A percentile compares a stretch with the other conserved stretches of the same genome.
These are phyloP conservation scores for Opisthocomus hoazin DNA, from an alignment of 2,113 vertebrate species.

Conservation along the genomic window DNA sequence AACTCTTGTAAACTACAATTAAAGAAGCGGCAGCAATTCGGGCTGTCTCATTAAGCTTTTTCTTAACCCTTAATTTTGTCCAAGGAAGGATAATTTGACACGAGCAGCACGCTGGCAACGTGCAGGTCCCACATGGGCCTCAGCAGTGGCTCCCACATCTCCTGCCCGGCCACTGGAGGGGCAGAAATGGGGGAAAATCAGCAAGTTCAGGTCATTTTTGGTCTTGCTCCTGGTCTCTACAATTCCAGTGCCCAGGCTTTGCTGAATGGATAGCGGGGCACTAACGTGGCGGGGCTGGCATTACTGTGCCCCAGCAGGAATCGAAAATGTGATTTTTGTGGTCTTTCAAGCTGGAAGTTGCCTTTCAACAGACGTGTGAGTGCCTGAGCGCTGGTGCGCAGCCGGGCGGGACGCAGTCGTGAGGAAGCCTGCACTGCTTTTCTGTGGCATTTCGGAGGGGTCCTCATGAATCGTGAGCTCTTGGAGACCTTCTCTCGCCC, in stretches of 20 bases:
- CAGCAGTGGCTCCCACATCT: background rate
- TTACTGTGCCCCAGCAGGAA: background rate
- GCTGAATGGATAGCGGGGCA: background rate
- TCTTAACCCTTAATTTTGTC: constrained; percentile 18
- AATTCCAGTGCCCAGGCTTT: too few species aligned
- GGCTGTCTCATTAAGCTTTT: constrained; percentile 36
- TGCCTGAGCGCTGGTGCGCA: background rate
- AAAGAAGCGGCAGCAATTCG: constrained; percentile 20
- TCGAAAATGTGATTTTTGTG: background rate
- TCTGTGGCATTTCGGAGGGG: background rate
- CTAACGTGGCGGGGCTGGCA: background rate
- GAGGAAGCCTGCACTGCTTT: accelerated
- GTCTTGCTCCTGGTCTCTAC: background rate
- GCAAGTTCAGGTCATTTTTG: background rate
- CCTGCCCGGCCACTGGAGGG: accelerated
- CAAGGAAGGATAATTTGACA: constrained; percentile 23
- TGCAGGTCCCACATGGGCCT: background rate
- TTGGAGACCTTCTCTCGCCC: background rate
- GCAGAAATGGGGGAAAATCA: background rate
- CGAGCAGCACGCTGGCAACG: background rate
- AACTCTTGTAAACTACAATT: constrained; percentile 59
- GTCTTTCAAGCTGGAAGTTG: background rate
- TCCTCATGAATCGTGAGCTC: background rate
- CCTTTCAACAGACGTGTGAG: background rate
- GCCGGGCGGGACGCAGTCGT: accelerated